Base-by-base conservation (phyloP, 1,140 invertebrate species). In the Micrasema longulum region DNA sequence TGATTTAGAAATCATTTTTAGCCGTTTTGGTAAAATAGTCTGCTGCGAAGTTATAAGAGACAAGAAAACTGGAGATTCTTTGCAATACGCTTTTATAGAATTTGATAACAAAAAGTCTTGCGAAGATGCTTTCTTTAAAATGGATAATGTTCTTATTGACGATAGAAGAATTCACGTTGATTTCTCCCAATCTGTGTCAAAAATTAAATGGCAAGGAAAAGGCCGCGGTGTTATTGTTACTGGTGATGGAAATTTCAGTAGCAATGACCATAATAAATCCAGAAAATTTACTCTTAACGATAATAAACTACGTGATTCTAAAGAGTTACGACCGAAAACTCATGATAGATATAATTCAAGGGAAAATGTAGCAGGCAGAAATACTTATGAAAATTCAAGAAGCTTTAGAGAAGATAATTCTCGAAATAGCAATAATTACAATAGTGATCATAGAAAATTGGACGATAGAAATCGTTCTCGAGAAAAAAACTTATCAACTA, bases 121-220 rank as follows among this genome's bases (percentile, higher is more conserved):
- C 86, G 98, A 99, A 86, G 93, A 95, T 76, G 98, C 98, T 2
- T 99, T 97, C 85, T 98, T 99, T 77, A 99, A 99, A 87, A 99
- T 99, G 98, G 97, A 99, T 79, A 99, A 99, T 86, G 97, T 99
- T 0, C 84, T 99, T 0, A 99, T 99, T 77, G 98, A 99, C 85
- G 98, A 99, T 80, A 84, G 98, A 50, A 87, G 98, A 77, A 99
- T 99, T 77, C 98, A 99, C 83, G 98, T 99, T 1, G 98, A 99
- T 83, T 99, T 99, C 84, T 98, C 96, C 76, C 98, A 99, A 80
- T 98, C 96, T 47, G 97, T 99, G 0, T 91, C 96, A 0, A 98
- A 97, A 84, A 90, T 95, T 77, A 90, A 91, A 75, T 97, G 94
- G 93, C 86, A 89, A 65, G 95, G 94, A 0, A 96, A 96, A 83